Base-by-base conservation (phyloP, 2,113 vertebrate species). In the Sula dactylatra region DNA sequence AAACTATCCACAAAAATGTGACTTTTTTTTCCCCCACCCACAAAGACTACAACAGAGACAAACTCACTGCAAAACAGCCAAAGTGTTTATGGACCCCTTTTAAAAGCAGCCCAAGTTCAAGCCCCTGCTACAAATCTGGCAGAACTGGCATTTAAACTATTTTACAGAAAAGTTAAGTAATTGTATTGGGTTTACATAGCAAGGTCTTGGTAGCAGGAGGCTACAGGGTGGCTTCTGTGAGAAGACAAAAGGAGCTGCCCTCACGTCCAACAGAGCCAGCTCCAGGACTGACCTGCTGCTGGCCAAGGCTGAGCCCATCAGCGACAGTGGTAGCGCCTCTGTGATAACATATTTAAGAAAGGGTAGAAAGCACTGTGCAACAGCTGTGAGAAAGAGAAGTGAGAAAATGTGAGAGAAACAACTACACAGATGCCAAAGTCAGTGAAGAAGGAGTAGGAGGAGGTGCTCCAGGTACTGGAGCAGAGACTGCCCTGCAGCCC, bases 311-410 rank as follows among this genome's bases (percentile, higher is more conserved):
- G 40, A 74, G 34, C 34, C 34, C 27, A 27, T 27, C 22, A 55
- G 40, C 2, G 1, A 55, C 0, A 3, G 11, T 27, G 34, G 40
- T 21, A 72, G 69, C 8, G 2, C 36, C 38, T 54, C 36, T 72
- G 12, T 25, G 69, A 31, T 19, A 36, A 44, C 9, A 5, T 44
- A 44, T 31, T 84, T 44, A 50, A 61, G 67, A 50, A 61, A 45
- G 16, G 25, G 38, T 31, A 36, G 44, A 71, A 72, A 36, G 40
- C 25, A 31, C 25, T 25, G 11, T 45, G 38, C 38, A 55, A 64
- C 38, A 85, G 27, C 49, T 65, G 34, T 21, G 47, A 44, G 36
- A 40, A 31, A 34, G 9, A 36, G 26, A 45, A 47, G 50, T 6
- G 32, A 65, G 69, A 54, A 73, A 31, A 84, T 4, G 16, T 11